These are phyloP conservation scores for Drosophila recens DNA, from an alignment of 2,888 invertebrate genomes.

Conservation along the genomic window DNA sequence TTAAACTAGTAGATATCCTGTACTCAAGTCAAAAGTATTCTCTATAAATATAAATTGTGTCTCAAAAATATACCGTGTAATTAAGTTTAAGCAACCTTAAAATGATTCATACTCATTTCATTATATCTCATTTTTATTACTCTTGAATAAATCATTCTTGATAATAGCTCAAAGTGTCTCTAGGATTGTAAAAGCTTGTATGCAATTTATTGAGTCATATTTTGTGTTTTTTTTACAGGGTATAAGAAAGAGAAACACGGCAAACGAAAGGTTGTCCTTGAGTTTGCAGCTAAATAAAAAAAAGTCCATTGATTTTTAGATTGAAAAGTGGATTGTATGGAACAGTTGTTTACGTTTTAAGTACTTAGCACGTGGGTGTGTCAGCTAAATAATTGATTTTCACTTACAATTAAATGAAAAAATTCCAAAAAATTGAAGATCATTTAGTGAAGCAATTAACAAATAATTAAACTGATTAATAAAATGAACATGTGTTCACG, in stretches of 20 bases:
- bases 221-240: neutral
- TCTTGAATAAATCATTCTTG: neutral
- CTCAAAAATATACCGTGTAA: neutral
- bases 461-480: slow-evolving; percentile 14
- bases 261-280: slow-evolving; percentile 4
- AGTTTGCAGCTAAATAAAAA: neutral
- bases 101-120: neutral
- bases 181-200: neutral
- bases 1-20: no score
- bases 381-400: slow-evolving; percentile 15
- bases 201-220: neutral
- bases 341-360: slow-evolving; percentile 5
- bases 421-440: slow-evolving; percentile 6
- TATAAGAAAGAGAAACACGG: neutral
- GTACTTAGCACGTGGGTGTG: slow-evolving; percentile 1
- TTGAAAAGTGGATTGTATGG: neutral
- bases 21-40: no score
- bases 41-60: no score
- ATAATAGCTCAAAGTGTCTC: neutral
- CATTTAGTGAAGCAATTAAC: slow-evolving; percentile 1
- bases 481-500: slow-evolving; percentile 9
- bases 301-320: slow-evolving; percentile 18
- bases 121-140: neutral
- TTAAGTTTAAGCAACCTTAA: neutral
- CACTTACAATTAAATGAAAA: slow-evolving; percentile 2